Base-by-base conservation (phyloP, 2,888 invertebrate genomes). In the Apeira syringaria region DNA sequence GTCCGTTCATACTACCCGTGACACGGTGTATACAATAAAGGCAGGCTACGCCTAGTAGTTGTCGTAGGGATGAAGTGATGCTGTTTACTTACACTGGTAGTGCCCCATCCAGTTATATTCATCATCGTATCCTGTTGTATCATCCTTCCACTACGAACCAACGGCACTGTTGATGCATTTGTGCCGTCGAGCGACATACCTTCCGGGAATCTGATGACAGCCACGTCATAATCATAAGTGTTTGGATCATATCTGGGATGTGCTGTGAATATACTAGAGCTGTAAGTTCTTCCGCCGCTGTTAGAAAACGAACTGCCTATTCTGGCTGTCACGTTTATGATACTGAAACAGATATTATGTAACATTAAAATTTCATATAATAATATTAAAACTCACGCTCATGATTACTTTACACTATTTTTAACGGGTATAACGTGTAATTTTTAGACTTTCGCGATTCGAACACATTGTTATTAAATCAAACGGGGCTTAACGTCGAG, bases 241-340 rank as follows among this genome's bases (percentile, higher is more conserved):
- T 2, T 17, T 0, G 20, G n/a, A 5, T 55, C 43, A 32, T 50
- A 59, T 12, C 6, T 10, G 0, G 52, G 49, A 28, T 61, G 60
- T 0, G 11, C n/a, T 1, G 2, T 25, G 4, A 47, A 53, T 1
- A 9, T 11, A 0, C 9, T 30, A 0, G 52, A 35, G 1, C 41
- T 12, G 34, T 61, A 61, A 1, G 46, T 30, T n/a, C 12, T 22
- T 0, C 60, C 60, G 0, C 60, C 60, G 15, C 43, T 39, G 8
- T 24, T 20, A n/a, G 67, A 50, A n/a, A 59, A 26, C 0, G 68
- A 54, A 22, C 80, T 81, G 7, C 89, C 89, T 15, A 76, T 77
- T 26, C 83, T 71, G 1, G 80, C 59, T 7, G 55, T 58, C 0
- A 53, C 60, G 15, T 33, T 47, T 31, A 51, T 32, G 7, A 68